Conservation (phyloP, 2,113 vertebrate species). For the Saiga tatarica region DNA sequence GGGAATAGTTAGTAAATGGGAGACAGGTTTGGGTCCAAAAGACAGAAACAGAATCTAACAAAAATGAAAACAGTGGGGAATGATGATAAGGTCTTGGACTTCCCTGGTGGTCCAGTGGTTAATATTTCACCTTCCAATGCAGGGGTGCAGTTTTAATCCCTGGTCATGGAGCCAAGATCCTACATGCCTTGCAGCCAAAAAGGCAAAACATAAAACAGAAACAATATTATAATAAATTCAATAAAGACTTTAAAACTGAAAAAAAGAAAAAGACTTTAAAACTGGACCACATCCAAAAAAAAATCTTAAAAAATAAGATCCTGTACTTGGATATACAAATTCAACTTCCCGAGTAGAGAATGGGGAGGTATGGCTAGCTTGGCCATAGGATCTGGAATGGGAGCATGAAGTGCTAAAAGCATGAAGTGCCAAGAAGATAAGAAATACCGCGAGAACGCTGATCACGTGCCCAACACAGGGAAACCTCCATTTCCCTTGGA, state of each 20-base stretch:
- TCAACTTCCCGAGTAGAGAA: background rate
- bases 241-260: background rate
- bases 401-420: background rate
- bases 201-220: background rate
- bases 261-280: background rate
- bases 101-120: background rate
- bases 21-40: background rate
- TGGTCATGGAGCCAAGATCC: background rate
- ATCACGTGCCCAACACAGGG: background rate
- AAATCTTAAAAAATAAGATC: background rate
- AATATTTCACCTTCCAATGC: background rate
- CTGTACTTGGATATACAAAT: background rate
- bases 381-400: background rate
- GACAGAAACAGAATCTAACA: background rate
- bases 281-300: background rate
- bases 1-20: background rate
- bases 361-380: background rate
- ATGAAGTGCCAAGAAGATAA: background rate
- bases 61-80: background rate
- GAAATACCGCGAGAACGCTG: background rate
- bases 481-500: background rate
- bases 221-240: background rate
- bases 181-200: background rate
- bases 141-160: background rate
- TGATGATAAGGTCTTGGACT: background rate